Base-by-base conservation (phyloP, 2,113 vertebrate genomes). In the Alligator sinensis region DNA sequence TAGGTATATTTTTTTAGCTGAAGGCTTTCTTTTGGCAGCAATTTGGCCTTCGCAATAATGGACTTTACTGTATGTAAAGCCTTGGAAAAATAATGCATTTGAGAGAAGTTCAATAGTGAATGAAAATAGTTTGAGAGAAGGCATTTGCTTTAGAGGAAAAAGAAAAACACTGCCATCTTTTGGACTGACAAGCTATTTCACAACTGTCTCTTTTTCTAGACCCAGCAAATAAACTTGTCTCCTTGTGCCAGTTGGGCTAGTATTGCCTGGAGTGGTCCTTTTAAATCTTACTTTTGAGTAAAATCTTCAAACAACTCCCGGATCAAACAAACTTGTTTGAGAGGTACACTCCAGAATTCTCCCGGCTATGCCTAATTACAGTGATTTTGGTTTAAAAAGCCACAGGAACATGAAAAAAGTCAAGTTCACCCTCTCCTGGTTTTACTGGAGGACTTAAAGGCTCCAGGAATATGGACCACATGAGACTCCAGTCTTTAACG, bases 91-190 rank as follows among this genome's bases (percentile, higher is more conserved):
- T 8, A 61, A 81, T 63, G 34, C 2, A 55, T 77, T 74, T 62
- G 80, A 86, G 88, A 84, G 79, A 72, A 70, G 68, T 82, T 93
- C 1, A 1, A 13, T 5, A 80, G 82, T 34, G 91, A 93, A 86
- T 8, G 59, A 79, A 59, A 38, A 70, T 25, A 58, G 75, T 62
- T 38, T 17, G 76, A 25, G 38, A 64, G n/a, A 81, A 28, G 18
- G 76, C 59, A 11, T 80, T 77, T 89, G 63, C 30, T 62, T 15
- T 9, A 2, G 27, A 30, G 38, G 91, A 88, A 86, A 89, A 74
- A 95, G 96, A 77, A 96, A 83, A 77, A 96, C n/a, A 97, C 92
- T 94, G 96, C 96, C 97, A 97, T 88, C 97, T 97, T 91, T 96
- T 93, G 97, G 97, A 3, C 72, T 72, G 13, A 22, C 6, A 3